These are phyloP conservation scores for Mus spretus DNA, from an alignment of 2,797 vertebrate species.

Conservation along the genomic window DNA sequence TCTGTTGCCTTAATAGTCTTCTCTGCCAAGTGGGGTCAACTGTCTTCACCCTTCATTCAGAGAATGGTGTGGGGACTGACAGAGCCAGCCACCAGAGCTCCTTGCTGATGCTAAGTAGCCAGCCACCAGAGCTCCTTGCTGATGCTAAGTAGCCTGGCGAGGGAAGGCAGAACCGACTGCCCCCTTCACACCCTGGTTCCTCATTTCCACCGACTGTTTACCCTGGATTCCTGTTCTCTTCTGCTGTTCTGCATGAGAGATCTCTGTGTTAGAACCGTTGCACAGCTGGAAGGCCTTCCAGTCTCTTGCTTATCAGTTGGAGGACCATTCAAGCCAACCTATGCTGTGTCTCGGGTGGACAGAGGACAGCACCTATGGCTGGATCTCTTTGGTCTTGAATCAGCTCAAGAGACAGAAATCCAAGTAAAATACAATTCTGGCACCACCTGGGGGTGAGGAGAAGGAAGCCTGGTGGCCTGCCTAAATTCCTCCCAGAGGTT, in stretches of 20 bases:
- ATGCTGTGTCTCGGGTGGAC: conserved; percentile 6
- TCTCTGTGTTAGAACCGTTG: conserved; percentile 51
- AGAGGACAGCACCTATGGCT: conserved; percentile 26
- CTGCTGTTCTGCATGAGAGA: conserved; percentile 53
- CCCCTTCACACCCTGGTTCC: neutral
- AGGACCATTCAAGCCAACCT: conserved; percentile 57
- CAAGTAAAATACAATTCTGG: neutral
- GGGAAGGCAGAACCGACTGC: neutral
- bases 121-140: no score
- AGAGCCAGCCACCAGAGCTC: neutral
- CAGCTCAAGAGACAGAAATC: neutral
- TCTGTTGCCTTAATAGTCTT: neutral
- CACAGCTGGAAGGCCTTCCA: conserved; percentile 59
- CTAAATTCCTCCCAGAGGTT: no score
- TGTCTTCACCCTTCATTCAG: neutral
- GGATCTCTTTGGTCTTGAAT: neutral
- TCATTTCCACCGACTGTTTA: conserved; percentile 48
- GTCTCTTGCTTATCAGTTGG: conserved; percentile 64
- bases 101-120: accelerated
- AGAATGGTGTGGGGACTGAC: neutral
- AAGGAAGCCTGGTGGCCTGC: neutral
- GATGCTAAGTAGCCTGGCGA: accelerated
- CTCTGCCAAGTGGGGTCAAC: neutral
- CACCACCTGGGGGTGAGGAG: neutral
- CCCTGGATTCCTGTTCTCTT: conserved; percentile 41